phyloP scores from a whole-genome alignment of 2,797 vertebrate genomes.

The Carcharodon carcharias region DNA sequence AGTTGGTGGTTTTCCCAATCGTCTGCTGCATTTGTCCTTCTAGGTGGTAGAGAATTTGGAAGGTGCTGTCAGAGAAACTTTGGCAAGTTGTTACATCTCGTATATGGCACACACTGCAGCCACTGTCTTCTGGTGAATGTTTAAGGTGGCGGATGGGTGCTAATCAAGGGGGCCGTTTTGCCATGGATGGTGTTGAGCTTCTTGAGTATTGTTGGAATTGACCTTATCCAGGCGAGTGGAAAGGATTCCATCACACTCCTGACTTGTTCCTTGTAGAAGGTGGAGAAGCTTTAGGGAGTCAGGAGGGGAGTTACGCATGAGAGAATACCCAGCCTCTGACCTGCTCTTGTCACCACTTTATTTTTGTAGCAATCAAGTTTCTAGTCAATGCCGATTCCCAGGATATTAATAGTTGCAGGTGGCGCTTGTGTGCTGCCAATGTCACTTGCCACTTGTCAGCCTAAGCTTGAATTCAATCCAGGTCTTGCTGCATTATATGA shows the following conservation, averaged over 20 bases:
- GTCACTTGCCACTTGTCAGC: too few relatives aligned
- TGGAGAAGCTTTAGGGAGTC: too few relatives aligned
- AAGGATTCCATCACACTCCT: neutral
- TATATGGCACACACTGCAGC: neutral
- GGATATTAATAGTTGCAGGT: too few relatives aligned
- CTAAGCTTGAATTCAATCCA: too few relatives aligned
- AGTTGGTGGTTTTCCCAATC: neutral
- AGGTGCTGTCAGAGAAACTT: neutral
- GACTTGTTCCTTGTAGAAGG: neutral
- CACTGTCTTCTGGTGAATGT: neutral
- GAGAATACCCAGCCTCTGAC: too few relatives aligned
- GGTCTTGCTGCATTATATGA: too few relatives aligned
- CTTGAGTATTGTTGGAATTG: neutral
- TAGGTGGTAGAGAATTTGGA: neutral
- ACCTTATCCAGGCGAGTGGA: neutral
- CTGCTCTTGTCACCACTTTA: too few relatives aligned
- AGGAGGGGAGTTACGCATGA: too few relatives aligned
- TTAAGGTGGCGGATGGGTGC: neutral
- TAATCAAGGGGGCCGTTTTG: neutral
- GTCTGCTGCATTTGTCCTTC: neutral
- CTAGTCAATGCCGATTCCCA: too few relatives aligned
- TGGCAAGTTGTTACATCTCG: neutral
- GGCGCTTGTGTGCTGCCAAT: too few relatives aligned
- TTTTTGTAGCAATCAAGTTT: too few relatives aligned
- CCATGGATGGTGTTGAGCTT: neutral